Percentiles rank a stretch among this genome's conserved stretches.
phyloP scores from a whole-genome alignment of 2,113 vertebrate species.

The Rattus norvegicus region GRCr8 NC_086035.1:23271501-23272000 shows the following conservation, averaged over 20 bases:
- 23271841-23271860: background rate
- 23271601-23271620: background rate
- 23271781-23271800: too few species aligned
- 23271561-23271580: background rate
- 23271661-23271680: background rate
- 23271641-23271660: background rate
- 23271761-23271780: too few species aligned
- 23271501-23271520: background rate
- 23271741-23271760: too few species aligned
- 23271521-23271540: background rate
- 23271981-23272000: background rate
- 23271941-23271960: background rate
- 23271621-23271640: background rate
- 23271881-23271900: background rate
- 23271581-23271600: background rate
- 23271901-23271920: background rate
- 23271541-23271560: background rate
- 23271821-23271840: background rate
- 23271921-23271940: background rate
- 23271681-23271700: background rate
- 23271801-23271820: too few species aligned
- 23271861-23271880: background rate
- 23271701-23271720: too few species aligned
- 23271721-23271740: too few species aligned
- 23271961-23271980: constrained; percentile 31